Evolutionary conservation across 2,797 vertebrate genomes (phyloP).

Genomic region (Uromys caudimaculatus): DNA sequence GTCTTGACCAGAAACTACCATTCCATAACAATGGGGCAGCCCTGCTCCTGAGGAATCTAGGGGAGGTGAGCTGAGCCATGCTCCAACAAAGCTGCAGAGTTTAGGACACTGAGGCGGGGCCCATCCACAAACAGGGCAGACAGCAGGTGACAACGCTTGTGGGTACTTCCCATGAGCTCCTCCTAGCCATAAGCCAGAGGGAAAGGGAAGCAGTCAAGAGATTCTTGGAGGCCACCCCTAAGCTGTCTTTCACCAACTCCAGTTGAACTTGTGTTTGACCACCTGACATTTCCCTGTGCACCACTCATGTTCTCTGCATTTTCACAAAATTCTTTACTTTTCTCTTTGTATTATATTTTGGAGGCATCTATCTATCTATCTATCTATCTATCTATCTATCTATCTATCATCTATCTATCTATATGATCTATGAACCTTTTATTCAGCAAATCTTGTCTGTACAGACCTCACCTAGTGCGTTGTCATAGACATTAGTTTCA

Average conservation of each 20-base stretch:
- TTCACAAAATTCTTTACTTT: not conserved
- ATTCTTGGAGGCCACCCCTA: not conserved
- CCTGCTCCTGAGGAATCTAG: not conserved
- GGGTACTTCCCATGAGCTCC: not conserved
- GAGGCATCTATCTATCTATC: not conserved
- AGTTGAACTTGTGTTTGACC: not conserved
- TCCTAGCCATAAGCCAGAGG: not conserved
- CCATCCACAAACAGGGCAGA: not conserved
- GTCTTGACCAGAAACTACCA: not conserved
- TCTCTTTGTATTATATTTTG: not conserved
- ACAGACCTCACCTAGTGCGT: not conserved
- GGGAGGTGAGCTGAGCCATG: not conserved
- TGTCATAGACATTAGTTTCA: not conserved
- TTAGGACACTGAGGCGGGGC: not conserved
- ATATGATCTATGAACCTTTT: not conserved
- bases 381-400: no score
- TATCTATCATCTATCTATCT: no score
- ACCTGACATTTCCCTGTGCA: not conserved
- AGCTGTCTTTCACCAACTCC: not conserved
- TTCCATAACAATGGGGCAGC: not conserved
- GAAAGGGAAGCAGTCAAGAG: not conserved
- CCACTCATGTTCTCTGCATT: not conserved
- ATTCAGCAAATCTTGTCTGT: not conserved
- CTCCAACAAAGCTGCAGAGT: not conserved
- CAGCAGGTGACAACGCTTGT: not conserved